Conservation (phyloP, 2,797 vertebrate species). For the Macroramphosus scolopax region DNA sequence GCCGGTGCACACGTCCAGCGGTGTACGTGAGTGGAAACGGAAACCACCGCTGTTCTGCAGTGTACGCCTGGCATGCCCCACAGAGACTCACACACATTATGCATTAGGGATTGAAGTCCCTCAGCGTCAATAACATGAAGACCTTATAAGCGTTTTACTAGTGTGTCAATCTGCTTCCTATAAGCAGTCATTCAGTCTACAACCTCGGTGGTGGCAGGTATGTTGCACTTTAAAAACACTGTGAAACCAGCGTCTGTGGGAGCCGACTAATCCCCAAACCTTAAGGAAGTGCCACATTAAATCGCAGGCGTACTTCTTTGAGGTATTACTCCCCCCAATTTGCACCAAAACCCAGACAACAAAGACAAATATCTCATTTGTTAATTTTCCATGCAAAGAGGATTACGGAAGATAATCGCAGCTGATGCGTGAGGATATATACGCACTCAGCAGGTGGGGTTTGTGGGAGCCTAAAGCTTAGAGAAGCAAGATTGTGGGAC, state of each 20-base stretch:
- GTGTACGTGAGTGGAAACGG: constrained; percentile 68
- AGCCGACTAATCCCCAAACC: background rate
- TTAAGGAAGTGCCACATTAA: background rate
- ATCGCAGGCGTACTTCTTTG: background rate
- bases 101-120: constrained; percentile 33
- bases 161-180: constrained; percentile 21
- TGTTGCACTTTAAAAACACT: constrained; percentile 6
- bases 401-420: constrained; percentile 22
- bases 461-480: background rate
- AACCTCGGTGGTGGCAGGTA: constrained; percentile 1
- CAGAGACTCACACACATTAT: constrained; percentile 45
- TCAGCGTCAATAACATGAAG: constrained; percentile 31
- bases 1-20: constrained; percentile 50
- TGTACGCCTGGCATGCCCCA: constrained; percentile 42
- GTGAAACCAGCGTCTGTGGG: too few species aligned
- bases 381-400: constrained; percentile 30
- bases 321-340: background rate
- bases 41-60: constrained; percentile 44
- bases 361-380: constrained; percentile 1
- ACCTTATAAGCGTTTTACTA: constrained; percentile 17
- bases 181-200: constrained; percentile 8
- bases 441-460: background rate
- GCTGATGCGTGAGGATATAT: constrained; percentile 2
- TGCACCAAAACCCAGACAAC: constrained; percentile 2
- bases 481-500: background rate